Conservation (phyloP, 2,888 invertebrate species). For the Hemithea aestivaria region DNA sequence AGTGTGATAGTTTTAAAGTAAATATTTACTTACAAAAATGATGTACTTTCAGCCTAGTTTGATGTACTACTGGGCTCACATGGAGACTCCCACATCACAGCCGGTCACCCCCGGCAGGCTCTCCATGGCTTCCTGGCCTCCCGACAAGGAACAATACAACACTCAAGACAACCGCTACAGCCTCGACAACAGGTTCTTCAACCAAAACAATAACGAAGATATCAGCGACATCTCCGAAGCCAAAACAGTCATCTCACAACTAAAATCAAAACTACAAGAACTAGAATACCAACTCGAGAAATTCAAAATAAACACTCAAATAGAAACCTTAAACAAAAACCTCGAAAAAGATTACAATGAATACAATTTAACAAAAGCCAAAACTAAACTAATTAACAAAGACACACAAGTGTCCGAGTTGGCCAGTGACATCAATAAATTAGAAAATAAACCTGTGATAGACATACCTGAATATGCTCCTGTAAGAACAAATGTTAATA, state of each 20-base stretch:
- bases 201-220: conserved; percentile 63
- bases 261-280: conserved; percentile 58
- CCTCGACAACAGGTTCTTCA: conserved; percentile 46
- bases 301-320: conserved; percentile 55
- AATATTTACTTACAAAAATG: no score
- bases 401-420: conserved; percentile 54
- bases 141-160: conserved; percentile 57
- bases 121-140: conserved; percentile 86
- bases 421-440: conserved; percentile 46
- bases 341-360: conserved; percentile 48
- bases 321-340: conserved; percentile 57
- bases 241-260: conserved; percentile 55
- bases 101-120: conserved; percentile 87
- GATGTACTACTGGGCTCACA: conserved; percentile 95
- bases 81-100: conserved; percentile 82
- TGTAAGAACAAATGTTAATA: conserved; percentile 65
- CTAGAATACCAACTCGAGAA: conserved; percentile 64
- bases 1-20: background rate
- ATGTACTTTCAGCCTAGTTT: conserved; percentile 86
- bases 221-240: conserved; percentile 61
- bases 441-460: conserved; percentile 66
- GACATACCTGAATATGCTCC: conserved; percentile 62
- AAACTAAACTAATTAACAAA: conserved; percentile 48
- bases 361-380: conserved; percentile 39
- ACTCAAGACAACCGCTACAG: conserved; percentile 44